Conservation (phyloP, 1,140 invertebrate genomes). For the Muscidifurax raptorellus region DNA sequence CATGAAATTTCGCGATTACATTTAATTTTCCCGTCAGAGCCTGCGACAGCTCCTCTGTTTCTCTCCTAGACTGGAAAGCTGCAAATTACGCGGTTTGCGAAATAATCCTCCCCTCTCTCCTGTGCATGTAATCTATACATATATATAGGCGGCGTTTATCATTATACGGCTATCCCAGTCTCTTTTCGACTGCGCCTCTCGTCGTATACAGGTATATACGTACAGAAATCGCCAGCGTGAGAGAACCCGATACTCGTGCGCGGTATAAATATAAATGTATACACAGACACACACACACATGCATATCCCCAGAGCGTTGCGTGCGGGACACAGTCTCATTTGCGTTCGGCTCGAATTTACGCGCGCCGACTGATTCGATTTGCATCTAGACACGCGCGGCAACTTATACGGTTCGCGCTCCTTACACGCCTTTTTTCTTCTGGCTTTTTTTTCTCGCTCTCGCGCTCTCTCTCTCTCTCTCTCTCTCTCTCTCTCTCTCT, state of each 20-base stretch:
- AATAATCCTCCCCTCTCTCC: not conserved
- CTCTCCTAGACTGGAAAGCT: not conserved
- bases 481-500: not conserved
- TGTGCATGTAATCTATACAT: no score
- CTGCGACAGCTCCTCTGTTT: slow-evolving; percentile 3
- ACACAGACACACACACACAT: not conserved
- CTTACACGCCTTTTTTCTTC: slow-evolving; percentile 1
- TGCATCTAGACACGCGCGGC: slow-evolving; percentile 15
- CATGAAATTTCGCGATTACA: slow-evolving; percentile 37
- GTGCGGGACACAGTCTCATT: not conserved
- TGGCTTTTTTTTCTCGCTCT: not conserved
- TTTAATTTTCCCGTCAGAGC: slow-evolving; percentile 33
- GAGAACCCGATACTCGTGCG: no score
- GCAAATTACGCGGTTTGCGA: not conserved
- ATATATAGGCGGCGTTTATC: not conserved
- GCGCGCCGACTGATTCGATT: slow-evolving; percentile 32
- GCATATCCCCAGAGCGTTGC: not conserved
- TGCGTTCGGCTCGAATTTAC: slow-evolving; percentile 34
- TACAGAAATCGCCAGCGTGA: no score
- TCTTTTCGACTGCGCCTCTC: not conserved
- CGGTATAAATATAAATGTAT: not conserved
- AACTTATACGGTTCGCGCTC: not conserved
- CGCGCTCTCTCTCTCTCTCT: no score
- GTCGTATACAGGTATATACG: not conserved
- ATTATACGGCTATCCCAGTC: not conserved